These are phyloP conservation scores for Neomicropteryx cornuta DNA, from an alignment of 1,140 invertebrate species.

Conservation along the genomic window DNA sequence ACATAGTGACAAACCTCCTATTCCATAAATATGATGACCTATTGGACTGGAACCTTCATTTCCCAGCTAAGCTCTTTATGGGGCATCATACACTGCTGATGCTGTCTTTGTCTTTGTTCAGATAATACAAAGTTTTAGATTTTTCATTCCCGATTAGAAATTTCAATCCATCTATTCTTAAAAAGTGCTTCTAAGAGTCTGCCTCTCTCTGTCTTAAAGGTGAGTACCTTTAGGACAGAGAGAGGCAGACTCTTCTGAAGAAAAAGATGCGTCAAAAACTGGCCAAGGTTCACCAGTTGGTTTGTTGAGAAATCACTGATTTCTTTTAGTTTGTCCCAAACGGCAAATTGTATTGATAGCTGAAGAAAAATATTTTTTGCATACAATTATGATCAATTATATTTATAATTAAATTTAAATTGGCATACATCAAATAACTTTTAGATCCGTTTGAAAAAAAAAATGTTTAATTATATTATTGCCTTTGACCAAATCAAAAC, in stretches of 20 bases:
- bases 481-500: not conserved
- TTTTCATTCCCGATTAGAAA: too few species aligned
- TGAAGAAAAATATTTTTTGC: slow-evolving; percentile 34
- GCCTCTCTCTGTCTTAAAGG: too few species aligned
- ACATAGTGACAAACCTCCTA: too few species aligned
- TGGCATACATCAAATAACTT: slow-evolving; percentile 1
- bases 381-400: slow-evolving; percentile 7
- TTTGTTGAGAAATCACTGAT: slow-evolving; percentile 49
- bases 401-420: slow-evolving; percentile 1
- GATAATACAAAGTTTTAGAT: too few species aligned
- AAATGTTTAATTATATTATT: not conserved
- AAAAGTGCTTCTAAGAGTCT: too few species aligned
- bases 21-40: too few species aligned
- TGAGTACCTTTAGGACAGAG: slow-evolving; percentile 75
- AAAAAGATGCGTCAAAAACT: slow-evolving; percentile 72
- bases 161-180: too few species aligned
- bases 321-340: slow-evolving; percentile 90
- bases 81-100: too few species aligned
- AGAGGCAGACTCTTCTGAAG: slow-evolving; percentile 65
- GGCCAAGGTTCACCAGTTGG: slow-evolving; percentile 65
- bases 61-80: too few species aligned
- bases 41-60: too few species aligned
- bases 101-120: too few species aligned
- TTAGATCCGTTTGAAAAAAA: slow-evolving; percentile 3
- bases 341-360: slow-evolving; percentile 75